Evolutionary conservation across 2,113 vertebrate genomes (phyloP).

Genomic region (Laticauda laticaudata): DNA sequence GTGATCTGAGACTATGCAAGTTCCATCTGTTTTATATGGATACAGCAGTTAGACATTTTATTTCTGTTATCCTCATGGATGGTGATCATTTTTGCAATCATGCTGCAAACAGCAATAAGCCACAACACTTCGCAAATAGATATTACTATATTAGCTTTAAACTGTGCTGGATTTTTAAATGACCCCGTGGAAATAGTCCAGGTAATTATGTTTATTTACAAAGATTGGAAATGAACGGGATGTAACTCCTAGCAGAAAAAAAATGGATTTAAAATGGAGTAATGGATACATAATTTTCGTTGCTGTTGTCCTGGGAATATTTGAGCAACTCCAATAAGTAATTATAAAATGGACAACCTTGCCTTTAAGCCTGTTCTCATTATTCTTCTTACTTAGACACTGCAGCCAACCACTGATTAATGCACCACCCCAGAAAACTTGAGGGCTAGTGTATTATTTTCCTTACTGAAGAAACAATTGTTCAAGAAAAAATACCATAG

Average conservation of each 20-base stretch:
- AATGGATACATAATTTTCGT: neutral
- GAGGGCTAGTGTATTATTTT: neutral
- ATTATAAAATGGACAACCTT: neutral
- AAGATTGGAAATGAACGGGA: neutral
- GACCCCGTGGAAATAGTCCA: neutral
- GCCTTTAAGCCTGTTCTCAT: neutral
- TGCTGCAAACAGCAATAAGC: neutral
- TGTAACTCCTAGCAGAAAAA: neutral
- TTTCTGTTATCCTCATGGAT: neutral
- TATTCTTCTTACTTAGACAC: neutral
- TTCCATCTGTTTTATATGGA: neutral
- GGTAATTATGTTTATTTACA: neutral
- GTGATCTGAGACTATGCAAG: neutral
- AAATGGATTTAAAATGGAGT: neutral
- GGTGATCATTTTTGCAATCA: neutral
- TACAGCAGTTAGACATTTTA: neutral
- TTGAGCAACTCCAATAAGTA: neutral
- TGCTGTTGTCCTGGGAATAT: neutral
- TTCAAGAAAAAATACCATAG: neutral
- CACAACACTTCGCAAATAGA: neutral
- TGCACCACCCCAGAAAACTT: neutral
- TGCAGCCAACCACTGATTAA: neutral
- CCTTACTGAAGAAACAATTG: neutral
- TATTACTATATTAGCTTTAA: neutral
- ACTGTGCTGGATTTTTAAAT: neutral